phyloP scores from a whole-genome alignment of 1,140 invertebrate genomes.

The Venustaconcha ellipsiformis region DNA sequence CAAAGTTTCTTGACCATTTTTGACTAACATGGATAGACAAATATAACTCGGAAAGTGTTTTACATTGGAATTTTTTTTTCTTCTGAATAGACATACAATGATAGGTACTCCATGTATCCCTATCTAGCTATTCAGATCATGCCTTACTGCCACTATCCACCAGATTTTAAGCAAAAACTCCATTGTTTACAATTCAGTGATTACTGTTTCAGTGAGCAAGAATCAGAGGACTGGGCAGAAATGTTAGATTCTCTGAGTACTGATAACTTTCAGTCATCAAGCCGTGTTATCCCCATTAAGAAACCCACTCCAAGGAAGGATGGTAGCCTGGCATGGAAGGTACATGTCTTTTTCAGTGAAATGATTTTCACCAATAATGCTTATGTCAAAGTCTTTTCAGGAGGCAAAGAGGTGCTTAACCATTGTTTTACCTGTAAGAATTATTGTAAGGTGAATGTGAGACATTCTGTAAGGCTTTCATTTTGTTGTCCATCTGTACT shows the following conservation, averaged over 20 bases:
- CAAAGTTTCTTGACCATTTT: too few relatives aligned
- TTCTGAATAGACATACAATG: not conserved
- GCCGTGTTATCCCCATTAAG: conserved; percentile 26
- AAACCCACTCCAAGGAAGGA: conserved; percentile 38
- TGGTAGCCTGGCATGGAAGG: conserved; percentile 35
- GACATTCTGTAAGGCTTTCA: too few relatives aligned
- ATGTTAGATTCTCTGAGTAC: conserved; percentile 3
- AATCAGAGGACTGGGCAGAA: conserved; percentile 8
- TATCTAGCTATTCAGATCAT: not conserved
- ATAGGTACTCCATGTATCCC: not conserved
- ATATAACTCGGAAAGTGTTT: too few relatives aligned
- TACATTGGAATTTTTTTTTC: too few relatives aligned
- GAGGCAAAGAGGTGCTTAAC: too few relatives aligned
- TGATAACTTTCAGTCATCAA: not conserved
- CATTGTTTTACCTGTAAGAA: too few relatives aligned
- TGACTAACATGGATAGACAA: too few relatives aligned
- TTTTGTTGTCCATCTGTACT: too few relatives aligned
- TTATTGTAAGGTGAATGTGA: too few relatives aligned
- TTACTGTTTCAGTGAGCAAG: not conserved
- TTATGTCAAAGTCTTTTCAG: too few relatives aligned
- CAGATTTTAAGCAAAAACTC: not conserved
- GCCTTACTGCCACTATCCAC: not conserved
- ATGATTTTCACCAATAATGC: too few relatives aligned
- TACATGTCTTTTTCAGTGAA: conserved; percentile 7
- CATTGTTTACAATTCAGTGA: not conserved